phyloP scores from a whole-genome alignment of 2,888 invertebrate species.

The Calliphora vomitoria region DNA sequence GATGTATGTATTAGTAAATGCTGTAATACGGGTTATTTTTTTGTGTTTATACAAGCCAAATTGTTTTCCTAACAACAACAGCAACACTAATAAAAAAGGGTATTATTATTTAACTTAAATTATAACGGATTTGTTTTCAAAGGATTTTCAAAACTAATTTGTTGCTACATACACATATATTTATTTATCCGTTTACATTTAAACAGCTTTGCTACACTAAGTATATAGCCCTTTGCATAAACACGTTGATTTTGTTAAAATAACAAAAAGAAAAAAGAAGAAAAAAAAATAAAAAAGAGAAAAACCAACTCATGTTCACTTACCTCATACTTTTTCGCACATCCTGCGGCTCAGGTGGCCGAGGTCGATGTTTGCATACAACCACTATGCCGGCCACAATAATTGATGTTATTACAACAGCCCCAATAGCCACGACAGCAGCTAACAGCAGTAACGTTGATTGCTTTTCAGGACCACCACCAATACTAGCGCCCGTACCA shows the following conservation, averaged over 20 bases:
- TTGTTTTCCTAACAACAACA: background rate
- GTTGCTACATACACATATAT: background rate
- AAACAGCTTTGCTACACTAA: background rate
- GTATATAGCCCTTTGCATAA: background rate
- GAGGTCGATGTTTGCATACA: slow-evolving; percentile 84
- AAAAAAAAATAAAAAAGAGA: too few species aligned
- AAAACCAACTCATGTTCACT: slow-evolving; percentile 72
- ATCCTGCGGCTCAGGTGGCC: slow-evolving; percentile 85
- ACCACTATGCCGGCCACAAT: slow-evolving; percentile 85
- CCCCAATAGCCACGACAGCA: slow-evolving; percentile 84
- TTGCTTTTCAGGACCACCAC: slow-evolving; percentile 82
- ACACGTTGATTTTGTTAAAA: background rate
- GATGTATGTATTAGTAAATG: background rate
- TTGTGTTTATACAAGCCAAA: slow-evolving; percentile 9
- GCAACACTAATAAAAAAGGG: slow-evolving; percentile 8
- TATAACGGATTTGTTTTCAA: slow-evolving; percentile 39
- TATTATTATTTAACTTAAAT: slow-evolving; percentile 40
- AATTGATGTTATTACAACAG: slow-evolving; percentile 85
- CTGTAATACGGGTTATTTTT: background rate
- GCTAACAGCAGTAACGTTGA: slow-evolving; percentile 84
- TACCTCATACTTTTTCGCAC: slow-evolving; percentile 85
- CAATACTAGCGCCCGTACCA: slow-evolving; percentile 75
- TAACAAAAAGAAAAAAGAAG: background rate
- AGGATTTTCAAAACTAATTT: slow-evolving; percentile 2
- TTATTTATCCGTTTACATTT: background rate